A percentile compares a stretch with the other conserved stretches of the same genome.
Conservation (phyloP, 2,888 invertebrate genomes). For the Sclerodermus sp. region DNA sequence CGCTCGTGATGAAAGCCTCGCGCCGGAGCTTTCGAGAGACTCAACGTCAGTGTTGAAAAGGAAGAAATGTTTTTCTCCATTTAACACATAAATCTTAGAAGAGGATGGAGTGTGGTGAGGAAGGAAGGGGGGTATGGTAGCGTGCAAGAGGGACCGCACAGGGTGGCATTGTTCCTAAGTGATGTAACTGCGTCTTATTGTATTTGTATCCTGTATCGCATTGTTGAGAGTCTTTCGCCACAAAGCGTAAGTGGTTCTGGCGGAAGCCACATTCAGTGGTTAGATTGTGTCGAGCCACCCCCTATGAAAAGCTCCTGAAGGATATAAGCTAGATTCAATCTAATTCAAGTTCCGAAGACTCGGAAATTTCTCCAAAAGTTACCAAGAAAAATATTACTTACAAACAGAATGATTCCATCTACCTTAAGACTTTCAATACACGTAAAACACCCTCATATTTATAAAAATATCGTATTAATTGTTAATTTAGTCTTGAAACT, state of each 20-base stretch:
- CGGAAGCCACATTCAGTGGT: slow-evolving; percentile 58
- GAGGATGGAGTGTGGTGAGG: slow-evolving; percentile 15
- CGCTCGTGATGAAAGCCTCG: slow-evolving; percentile 14
- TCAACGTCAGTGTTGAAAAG: slow-evolving; percentile 34
- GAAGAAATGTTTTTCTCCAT: slow-evolving; percentile 56
- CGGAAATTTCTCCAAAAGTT: not conserved
- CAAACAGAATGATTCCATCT: too few species aligned
- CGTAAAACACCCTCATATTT: too few species aligned
- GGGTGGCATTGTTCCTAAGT: slow-evolving; percentile 57
- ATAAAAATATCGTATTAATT: too few species aligned
- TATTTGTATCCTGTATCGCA: slow-evolving; percentile 59
- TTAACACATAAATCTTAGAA: slow-evolving; percentile 55
- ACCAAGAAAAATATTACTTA: too few species aligned
- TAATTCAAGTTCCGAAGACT: slow-evolving; percentile 27
- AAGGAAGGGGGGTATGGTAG: slow-evolving; percentile 14
- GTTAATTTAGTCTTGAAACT: too few species aligned
- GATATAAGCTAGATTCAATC: slow-evolving; percentile 36
- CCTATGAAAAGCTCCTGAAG: slow-evolving; percentile 27
- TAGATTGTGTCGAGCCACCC: slow-evolving; percentile 48
- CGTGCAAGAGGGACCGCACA: slow-evolving; percentile 22
- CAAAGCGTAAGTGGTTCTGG: slow-evolving; percentile 59
- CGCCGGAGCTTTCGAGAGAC: slow-evolving; percentile 26
- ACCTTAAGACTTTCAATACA: too few species aligned
- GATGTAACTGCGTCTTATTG: slow-evolving; percentile 59
- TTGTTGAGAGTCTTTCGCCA: slow-evolving; percentile 56